A percentile compares a stretch with the other conserved stretches of the same genome.
These are phyloP conservation scores for Frieseomelitta varia DNA, from an alignment of 1,140 invertebrate genomes.

Conservation along the genomic window DNA sequence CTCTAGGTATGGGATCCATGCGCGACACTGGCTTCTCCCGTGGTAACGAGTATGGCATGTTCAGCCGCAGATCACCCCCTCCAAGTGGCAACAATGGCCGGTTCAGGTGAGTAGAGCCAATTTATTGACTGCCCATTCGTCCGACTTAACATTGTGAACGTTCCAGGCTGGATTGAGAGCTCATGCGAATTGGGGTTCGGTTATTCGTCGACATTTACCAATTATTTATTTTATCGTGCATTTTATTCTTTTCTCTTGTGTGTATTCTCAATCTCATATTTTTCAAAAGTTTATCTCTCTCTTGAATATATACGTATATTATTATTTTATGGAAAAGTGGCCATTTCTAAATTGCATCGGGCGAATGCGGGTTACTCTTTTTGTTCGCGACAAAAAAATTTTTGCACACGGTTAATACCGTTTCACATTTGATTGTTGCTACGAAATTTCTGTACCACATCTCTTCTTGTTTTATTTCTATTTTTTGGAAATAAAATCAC, in stretches of 20 bases:
- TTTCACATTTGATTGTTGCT: slow-evolving; percentile 2
- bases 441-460: not conserved
- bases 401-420: not conserved
- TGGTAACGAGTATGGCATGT: slow-evolving; percentile 89
- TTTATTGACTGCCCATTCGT: slow-evolving; percentile 70
- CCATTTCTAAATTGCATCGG: not conserved
- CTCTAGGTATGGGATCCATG: slow-evolving; percentile 82
- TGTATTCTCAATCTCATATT: slow-evolving; percentile 10
- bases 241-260: slow-evolving; percentile 46
- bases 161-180: slow-evolving; percentile 79
- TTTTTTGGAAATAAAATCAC: not conserved
- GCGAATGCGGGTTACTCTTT: not conserved
- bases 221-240: slow-evolving; percentile 42
- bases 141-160: slow-evolving; percentile 79
- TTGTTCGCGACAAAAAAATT: not conserved
- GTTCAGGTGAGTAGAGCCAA: slow-evolving; percentile 81
- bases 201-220: slow-evolving; percentile 64
- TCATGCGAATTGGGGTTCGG: slow-evolving; percentile 79
- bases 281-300: slow-evolving; percentile 14
- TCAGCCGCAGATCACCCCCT: slow-evolving; percentile 90
- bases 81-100: slow-evolving; percentile 80
- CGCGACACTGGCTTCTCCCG: slow-evolving; percentile 82
- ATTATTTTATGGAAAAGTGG: not conserved
- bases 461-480: not conserved
- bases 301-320: not conserved